phyloP scores from a whole-genome alignment of 2,797 vertebrate species.

The Crax fasciolata region DNA sequence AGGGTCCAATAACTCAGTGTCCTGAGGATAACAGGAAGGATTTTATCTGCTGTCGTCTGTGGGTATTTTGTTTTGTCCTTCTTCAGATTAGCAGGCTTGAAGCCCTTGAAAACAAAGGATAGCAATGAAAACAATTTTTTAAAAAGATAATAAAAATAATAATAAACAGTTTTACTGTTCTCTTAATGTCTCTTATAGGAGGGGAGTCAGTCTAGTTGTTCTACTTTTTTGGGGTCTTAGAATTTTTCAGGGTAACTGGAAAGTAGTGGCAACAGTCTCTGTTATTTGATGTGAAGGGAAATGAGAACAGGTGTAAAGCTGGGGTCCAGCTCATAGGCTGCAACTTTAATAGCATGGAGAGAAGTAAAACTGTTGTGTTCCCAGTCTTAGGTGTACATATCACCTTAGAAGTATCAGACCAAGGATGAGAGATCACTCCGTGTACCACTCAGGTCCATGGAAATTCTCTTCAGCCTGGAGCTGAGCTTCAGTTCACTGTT shows the following conservation, averaged over 20 bases:
- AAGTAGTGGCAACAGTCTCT: background rate
- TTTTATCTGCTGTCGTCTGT: background rate
- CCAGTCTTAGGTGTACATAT: background rate
- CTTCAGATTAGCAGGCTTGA: background rate
- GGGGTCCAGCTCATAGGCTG: background rate
- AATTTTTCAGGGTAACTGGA: background rate
- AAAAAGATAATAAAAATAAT: background rate
- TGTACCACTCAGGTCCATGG: no score
- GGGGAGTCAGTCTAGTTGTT: background rate
- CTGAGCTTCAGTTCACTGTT: background rate
- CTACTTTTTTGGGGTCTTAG: background rate
- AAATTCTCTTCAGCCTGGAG: background rate
- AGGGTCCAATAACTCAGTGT: background rate
- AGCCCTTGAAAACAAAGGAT: background rate
- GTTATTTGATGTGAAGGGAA: background rate
- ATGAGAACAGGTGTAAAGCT: background rate
- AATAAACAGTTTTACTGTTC: background rate
- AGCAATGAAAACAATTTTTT: background rate
- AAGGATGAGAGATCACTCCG: accelerated
- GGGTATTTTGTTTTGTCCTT: background rate
- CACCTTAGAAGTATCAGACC: background rate
- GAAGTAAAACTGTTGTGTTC: background rate
- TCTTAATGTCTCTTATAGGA: background rate
- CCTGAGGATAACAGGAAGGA: background rate
- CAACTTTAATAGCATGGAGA: background rate